These are phyloP conservation scores for Diloba caeruleocephala DNA, from an alignment of 2,888 invertebrate species.

Conservation along the genomic window DNA sequence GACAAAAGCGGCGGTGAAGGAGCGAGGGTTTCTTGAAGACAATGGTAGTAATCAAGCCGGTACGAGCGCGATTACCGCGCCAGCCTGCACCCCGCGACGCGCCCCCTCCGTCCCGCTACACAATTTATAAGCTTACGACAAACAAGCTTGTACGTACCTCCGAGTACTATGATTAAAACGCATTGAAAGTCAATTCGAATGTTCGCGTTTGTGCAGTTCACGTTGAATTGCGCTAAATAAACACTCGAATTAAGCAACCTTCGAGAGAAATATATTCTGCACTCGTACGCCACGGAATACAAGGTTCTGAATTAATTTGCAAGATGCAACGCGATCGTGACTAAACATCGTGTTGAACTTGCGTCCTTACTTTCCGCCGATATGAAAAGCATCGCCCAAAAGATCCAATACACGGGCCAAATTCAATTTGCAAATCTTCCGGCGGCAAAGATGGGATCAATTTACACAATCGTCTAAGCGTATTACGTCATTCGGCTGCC, in stretches of 20 bases:
- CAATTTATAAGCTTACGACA: conserved; percentile 74
- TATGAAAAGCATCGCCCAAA: conserved; percentile 49
- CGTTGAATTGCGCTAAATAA: conserved; percentile 47
- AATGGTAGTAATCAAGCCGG: conserved; percentile 79
- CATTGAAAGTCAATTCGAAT: conserved; percentile 44
- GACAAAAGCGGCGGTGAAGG: conserved; percentile 74
- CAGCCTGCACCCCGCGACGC: conserved; percentile 35
- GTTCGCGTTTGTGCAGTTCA: conserved; percentile 25
- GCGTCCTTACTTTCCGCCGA: conserved; percentile 38
- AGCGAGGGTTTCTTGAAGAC: conserved; percentile 77
- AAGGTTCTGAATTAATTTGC: conserved; percentile 55
- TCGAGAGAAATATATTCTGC: conserved; percentile 47
- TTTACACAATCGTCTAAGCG: conserved; percentile 73
- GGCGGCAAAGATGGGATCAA: conserved; percentile 71
- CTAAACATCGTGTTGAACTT: conserved; percentile 41
- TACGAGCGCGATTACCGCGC: conserved; percentile 68
- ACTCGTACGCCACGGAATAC: conserved; percentile 39
- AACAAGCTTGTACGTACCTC: conserved; percentile 59
- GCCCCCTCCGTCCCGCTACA: conserved; percentile 52
- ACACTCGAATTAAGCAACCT: conserved; percentile 43
- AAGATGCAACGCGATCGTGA: conserved; percentile 56
- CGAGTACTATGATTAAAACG: conserved; percentile 45
- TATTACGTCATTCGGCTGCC: conserved; percentile 78
- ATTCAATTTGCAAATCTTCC: conserved; percentile 73
- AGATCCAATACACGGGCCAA: conserved; percentile 64